Conservation (phyloP, 1,140 invertebrate genomes). For the Oncopeltus fasciatus region DNA sequence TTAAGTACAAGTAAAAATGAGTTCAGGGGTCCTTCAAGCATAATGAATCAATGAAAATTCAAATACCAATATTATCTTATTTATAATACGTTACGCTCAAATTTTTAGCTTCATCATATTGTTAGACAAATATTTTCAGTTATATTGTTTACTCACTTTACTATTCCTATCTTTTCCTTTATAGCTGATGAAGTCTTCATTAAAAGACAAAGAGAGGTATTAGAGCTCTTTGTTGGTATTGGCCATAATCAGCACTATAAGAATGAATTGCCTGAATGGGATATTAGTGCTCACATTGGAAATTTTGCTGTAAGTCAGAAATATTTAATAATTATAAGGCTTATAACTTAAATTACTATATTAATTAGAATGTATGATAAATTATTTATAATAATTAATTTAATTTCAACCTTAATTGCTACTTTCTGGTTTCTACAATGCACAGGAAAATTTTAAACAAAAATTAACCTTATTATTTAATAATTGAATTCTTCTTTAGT, state of each 20-base stretch:
- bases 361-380: too few relatives aligned
- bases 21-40: too few relatives aligned
- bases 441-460: too few relatives aligned
- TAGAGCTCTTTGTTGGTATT: conserved; percentile 10
- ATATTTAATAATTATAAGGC: too few relatives aligned
- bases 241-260: conserved; percentile 9
- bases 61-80: neutral
- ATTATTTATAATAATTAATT: too few relatives aligned
- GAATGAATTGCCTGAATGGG: conserved; percentile 6
- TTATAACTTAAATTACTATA: too few relatives aligned
- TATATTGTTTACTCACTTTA: neutral
- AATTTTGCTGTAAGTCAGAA: conserved; percentile 10
- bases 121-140: neutral
- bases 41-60: too few relatives aligned
- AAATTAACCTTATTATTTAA: too few relatives aligned
- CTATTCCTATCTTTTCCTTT: neutral
- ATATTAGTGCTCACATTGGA: conserved; percentile 10
- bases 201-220: conserved; percentile 11
- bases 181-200: conserved; percentile 5
- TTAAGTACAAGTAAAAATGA: too few relatives aligned
- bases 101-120: neutral
- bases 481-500: too few relatives aligned
- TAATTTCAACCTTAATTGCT: too few relatives aligned
- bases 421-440: too few relatives aligned
- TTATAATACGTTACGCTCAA: neutral